Evolutionary conservation across 2,888 invertebrate species (phyloP), one percentile per base, ranked within the genome.

Genomic region (Melinaea menophilus): DNA sequence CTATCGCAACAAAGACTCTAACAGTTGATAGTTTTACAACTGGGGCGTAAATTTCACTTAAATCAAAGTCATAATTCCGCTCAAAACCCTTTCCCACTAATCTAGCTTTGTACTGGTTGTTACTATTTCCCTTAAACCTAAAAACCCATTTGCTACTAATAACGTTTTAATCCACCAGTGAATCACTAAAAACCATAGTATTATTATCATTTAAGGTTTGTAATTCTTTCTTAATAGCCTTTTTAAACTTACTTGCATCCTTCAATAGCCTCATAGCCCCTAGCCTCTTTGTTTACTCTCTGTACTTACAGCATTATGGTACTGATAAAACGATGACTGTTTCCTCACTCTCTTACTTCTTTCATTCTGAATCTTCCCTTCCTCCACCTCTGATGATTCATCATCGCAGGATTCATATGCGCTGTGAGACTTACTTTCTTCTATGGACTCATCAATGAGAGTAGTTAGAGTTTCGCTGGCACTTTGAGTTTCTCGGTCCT

Each of bases 61-160:
- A 48, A 48, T 58, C 48, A 7, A 63, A 41, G 35, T n/a, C 7
- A 59, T 63, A 37, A 55, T 48, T 3, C 11, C 59, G 48, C 31
- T 63, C 58, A 59, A 63, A 63, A 47, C 59, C 62, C 31, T 59
- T 58, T 1, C 55, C 58, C 35, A 63, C 56, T 55, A 58, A 54
- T 13, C 58, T 58, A 34, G 58, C 56, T 48, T 58, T 63, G 48
- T 56, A 56, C 35, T 59, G 34, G 4, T 46, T 55, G 5, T 45
- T 22, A 13, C 58, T 51, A 2, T 2, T 37, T 2, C 7, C 7
- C 61, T 72, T 74, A 0, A 68, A 58, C 58, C 68, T 71, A 59
- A 73, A 73, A 2, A 73, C 69, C 74, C 74, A 74, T 48, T 72
- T 73, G 13, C 65, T 69, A 65, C 66, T 67, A 11, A 73, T 55